These are phyloP conservation scores for Chauna torquata DNA, from an alignment of 2,113 vertebrate species.

Conservation along the genomic window DNA sequence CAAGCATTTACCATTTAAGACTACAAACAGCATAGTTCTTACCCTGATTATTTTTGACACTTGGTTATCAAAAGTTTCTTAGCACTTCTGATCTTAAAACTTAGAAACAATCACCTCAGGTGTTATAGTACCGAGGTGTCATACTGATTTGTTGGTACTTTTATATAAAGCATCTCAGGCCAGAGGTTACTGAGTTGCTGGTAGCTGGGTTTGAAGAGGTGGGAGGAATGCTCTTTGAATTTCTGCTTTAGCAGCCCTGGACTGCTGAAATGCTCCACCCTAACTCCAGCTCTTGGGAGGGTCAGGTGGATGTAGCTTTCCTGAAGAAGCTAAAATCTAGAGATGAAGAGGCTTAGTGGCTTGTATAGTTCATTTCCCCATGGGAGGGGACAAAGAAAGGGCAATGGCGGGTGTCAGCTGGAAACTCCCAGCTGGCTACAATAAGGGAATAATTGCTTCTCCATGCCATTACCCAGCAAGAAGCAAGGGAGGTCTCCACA, in stretches of 20 bases:
- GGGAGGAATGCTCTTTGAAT: conserved; percentile 55
- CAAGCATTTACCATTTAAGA: neutral
- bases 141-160: conserved; percentile 41
- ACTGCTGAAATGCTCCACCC: conserved; percentile 15
- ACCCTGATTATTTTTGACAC: conserved; percentile 27
- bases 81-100: conserved; percentile 27
- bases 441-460: conserved; percentile 32
- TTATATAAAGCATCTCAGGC: conserved; percentile 13
- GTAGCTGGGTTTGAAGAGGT: conserved; percentile 50
- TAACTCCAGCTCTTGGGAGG: conserved; percentile 33
- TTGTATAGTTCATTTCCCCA: conserved; percentile 20
- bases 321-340: conserved; percentile 27
- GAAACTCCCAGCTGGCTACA: neutral
- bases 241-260: conserved; percentile 17
- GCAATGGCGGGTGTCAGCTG: neutral
- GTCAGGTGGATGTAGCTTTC: conserved; percentile 32
- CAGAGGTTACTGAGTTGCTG: conserved; percentile 41
- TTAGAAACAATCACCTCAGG: conserved; percentile 34
- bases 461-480: neutral
- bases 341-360: conserved; percentile 13
- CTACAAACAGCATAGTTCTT: neutral
- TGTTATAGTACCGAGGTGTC: neutral
- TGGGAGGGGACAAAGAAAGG: conserved; percentile 17
- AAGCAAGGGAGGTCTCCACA: neutral
- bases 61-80: conserved; percentile 25